Evolutionary conservation across 2,888 invertebrate genomes (phyloP).

Genomic region (Drosophila pseudotakahashii): DNA sequence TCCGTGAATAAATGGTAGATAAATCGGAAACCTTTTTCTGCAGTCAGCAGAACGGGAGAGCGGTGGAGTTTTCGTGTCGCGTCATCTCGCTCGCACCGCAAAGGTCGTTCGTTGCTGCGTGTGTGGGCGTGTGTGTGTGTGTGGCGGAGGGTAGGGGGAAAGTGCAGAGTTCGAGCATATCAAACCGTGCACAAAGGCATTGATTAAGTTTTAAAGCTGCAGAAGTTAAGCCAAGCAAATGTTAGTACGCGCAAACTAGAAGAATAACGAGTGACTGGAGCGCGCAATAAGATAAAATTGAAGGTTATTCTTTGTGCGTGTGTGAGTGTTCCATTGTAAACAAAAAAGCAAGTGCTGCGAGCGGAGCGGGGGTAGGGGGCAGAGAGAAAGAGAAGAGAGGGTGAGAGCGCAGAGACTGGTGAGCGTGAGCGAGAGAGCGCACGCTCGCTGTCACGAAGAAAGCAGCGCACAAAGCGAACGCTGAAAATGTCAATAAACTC

Average conservation of each 20-base stretch:
- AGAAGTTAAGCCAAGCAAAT: constrained; percentile 32
- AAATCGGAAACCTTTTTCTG: constrained; percentile 11
- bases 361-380: constrained; percentile 21
- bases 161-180: background rate
- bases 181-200: constrained; percentile 22
- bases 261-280: constrained; percentile 49
- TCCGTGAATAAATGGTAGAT: constrained; percentile 10
- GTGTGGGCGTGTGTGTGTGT: constrained; percentile 27
- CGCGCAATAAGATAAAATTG: constrained; percentile 77
- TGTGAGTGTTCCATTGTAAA: constrained; percentile 48
- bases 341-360: constrained; percentile 56
- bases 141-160: constrained; percentile 5
- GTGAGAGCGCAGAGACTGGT: constrained; percentile 37
- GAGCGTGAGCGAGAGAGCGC: constrained; percentile 21
- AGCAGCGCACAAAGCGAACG: constrained; percentile 75
- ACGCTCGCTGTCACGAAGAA: constrained; percentile 58
- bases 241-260: constrained; percentile 38
- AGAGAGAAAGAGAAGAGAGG: constrained; percentile 6
- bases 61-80: constrained; percentile 25
- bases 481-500: constrained; percentile 81
- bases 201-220: constrained; percentile 34
- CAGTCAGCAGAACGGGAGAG: constrained; percentile 13
- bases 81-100: constrained; percentile 47
- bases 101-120: constrained; percentile 40
- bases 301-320: constrained; percentile 68